phyloP scores from a whole-genome alignment of 1,140 invertebrate genomes.

The Drosophila biarmipes region DNA sequence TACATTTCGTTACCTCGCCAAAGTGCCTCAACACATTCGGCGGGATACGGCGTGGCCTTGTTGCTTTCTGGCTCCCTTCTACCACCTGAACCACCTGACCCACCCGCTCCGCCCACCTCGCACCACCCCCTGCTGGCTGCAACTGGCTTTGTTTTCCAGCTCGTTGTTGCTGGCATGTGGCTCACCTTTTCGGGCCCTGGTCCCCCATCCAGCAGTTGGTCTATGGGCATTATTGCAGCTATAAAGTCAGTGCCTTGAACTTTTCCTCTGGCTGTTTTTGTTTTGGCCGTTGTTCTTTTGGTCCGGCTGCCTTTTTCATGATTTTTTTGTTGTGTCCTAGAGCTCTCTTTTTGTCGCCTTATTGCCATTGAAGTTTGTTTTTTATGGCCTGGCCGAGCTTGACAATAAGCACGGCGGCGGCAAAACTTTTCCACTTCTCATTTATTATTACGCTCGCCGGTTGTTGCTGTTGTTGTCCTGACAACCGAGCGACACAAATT shows the following conservation, averaged over 20 bases:
- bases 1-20: conserved; percentile 79
- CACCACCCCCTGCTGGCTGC: conserved; percentile 24
- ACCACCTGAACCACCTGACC: background rate
- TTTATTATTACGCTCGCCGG: conserved; percentile 74
- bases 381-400: conserved; percentile 79
- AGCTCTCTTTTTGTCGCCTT: conserved; percentile 72
- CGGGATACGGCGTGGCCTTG: conserved; percentile 50
- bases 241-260: conserved; percentile 82
- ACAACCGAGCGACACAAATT: conserved; percentile 72
- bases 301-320: conserved; percentile 42
- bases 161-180: conserved; percentile 56
- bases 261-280: conserved; percentile 57
- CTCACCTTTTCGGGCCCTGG: conserved; percentile 55
- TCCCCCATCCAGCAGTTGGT: conserved; percentile 2
- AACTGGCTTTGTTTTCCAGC: conserved; percentile 66
- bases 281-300: conserved; percentile 62
- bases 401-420: conserved; percentile 79
- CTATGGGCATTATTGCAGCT: conserved; percentile 74
- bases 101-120: no score
- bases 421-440: conserved; percentile 81
- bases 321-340: conserved; percentile 11
- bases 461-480: conserved; percentile 60
- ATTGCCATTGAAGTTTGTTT: conserved; percentile 81
- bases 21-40: conserved; percentile 79
- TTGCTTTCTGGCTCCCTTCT: conserved; percentile 37